Conservation (phyloP, 2,797 vertebrate species). For the Cephalopachus bancanus region DNA sequence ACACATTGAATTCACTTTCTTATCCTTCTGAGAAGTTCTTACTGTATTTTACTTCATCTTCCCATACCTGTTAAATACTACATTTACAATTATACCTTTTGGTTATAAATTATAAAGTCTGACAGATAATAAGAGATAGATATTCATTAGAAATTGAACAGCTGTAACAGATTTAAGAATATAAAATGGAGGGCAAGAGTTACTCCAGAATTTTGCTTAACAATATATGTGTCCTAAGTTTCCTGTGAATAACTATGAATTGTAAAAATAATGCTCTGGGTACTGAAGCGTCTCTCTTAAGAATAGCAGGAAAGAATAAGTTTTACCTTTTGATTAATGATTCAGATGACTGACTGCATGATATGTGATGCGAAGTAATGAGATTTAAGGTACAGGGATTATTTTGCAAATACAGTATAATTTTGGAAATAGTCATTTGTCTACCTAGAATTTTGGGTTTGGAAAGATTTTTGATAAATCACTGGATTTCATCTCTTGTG, state of each 20-base stretch:
- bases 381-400: not conserved
- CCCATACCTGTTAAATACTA: not conserved
- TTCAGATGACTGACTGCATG: not conserved
- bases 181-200: constrained; percentile 12
- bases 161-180: not conserved
- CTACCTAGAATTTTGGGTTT: constrained; percentile 26
- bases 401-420: not conserved
- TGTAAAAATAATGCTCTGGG: constrained; percentile 44
- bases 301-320: not conserved
- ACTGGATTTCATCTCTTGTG: not conserved
- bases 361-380: not conserved
- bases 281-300: constrained; percentile 30
- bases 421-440: constrained; percentile 49
- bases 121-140: not conserved
- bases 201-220: constrained; percentile 3
- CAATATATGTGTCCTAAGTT: not conserved
- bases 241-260: constrained; percentile 4
- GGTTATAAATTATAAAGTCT: not conserved
- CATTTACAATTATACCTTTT: constrained; percentile 25
- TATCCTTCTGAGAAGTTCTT: constrained; percentile 19
- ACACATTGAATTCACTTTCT: not conserved
- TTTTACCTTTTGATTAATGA: not conserved
- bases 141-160: not conserved
- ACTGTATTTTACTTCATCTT: not conserved
- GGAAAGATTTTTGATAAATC: not conserved